These are phyloP conservation scores for Crocodylus rhombifer DNA, from an alignment of 2,797 vertebrate genomes.

Conservation along the genomic window DNA sequence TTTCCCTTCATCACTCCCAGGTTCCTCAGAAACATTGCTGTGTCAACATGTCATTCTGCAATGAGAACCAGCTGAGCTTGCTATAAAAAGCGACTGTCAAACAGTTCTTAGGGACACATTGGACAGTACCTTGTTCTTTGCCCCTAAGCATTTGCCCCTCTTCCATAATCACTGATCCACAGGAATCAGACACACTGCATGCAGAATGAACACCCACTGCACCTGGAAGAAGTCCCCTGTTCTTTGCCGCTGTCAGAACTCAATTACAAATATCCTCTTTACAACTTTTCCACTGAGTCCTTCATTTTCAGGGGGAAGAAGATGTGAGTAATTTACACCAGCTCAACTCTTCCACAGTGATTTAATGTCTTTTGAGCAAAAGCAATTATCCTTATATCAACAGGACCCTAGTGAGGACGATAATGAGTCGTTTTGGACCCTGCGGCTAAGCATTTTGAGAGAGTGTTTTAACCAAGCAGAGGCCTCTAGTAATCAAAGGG, in stretches of 20 bases:
- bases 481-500: constrained; percentile 66
- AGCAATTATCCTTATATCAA: constrained; percentile 73
- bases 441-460: constrained; percentile 1
- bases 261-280: background rate
- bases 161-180: too few species aligned
- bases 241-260: background rate
- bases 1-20: too few species aligned
- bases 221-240: fast-evolving
- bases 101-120: too few species aligned
- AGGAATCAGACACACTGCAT: too few species aligned
- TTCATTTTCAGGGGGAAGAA: constrained; percentile 42
- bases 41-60: too few species aligned
- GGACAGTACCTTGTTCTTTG: too few species aligned
- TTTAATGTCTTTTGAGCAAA: constrained; percentile 73
- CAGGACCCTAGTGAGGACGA: constrained; percentile 48
- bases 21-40: too few species aligned
- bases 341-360: constrained; percentile 35
- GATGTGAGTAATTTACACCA: constrained; percentile 55
- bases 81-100: too few species aligned
- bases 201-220: background rate
- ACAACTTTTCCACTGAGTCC: constrained; percentile 16
- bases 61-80: too few species aligned
- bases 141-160: too few species aligned
- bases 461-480: constrained; percentile 43
- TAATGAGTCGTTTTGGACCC: constrained; percentile 55